Evolutionary conservation across 2,113 vertebrate genomes (phyloP).

Genomic region (Shinisaurus crocodilurus): DNA sequence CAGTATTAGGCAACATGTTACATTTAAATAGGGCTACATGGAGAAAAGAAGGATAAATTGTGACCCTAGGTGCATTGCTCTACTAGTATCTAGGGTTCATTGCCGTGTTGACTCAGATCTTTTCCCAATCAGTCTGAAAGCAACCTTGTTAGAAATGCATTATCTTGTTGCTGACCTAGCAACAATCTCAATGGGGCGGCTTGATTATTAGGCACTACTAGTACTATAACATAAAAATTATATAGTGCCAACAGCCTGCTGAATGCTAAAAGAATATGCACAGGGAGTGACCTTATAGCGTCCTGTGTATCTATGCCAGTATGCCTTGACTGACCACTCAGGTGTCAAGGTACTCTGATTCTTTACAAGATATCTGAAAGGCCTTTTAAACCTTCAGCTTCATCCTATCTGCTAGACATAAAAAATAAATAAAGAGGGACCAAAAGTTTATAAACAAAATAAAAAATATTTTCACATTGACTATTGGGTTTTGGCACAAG

Average conservation of each 20-base stretch:
- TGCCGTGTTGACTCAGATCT: background rate
- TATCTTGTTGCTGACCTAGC: background rate
- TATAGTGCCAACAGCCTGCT: background rate
- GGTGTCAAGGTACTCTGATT: background rate
- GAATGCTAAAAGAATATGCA: background rate
- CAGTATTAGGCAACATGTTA: too few relatives aligned
- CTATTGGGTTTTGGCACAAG: constrained; percentile 30
- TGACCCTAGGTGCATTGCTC: background rate
- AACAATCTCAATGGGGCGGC: background rate
- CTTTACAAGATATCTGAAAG: background rate
- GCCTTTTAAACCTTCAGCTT: background rate
- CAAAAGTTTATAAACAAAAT: constrained; percentile 53
- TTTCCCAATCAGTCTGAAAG: background rate
- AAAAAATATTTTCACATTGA: constrained; percentile 49
- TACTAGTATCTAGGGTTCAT: background rate
- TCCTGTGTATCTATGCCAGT: background rate
- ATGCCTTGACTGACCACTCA: too few relatives aligned
- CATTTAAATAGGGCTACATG: too few relatives aligned
- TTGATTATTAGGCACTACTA: background rate
- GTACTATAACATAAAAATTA: background rate
- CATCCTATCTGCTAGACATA: background rate
- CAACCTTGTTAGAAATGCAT: background rate
- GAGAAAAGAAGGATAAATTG: too few relatives aligned
- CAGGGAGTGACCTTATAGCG: background rate
- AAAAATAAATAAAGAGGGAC: too few relatives aligned